A percentile compares a stretch with the other conserved stretches of the same genome.
Conservation (phyloP, 2,797 vertebrate genomes). For the Chiroxiphia lanceolata region DNA sequence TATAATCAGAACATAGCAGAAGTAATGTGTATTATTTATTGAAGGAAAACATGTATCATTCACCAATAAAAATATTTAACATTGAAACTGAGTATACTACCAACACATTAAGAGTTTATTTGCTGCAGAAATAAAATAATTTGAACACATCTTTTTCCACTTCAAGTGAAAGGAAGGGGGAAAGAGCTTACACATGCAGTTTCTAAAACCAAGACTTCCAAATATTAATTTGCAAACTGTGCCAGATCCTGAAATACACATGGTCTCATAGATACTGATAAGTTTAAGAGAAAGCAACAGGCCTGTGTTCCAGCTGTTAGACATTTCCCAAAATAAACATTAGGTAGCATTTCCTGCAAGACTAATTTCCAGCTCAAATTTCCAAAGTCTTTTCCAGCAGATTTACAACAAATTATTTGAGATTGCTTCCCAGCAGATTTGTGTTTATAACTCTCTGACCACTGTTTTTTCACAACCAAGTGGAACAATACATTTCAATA, state of each 20-base stretch:
- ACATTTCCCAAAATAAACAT: slow-evolving; percentile 18
- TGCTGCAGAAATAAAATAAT: neutral
- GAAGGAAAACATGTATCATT: neutral
- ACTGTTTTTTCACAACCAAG: neutral
- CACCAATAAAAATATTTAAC: neutral
- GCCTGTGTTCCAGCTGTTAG: neutral
- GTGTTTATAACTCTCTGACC: neutral
- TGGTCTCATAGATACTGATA: neutral
- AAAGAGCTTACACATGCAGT: neutral
- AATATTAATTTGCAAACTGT: neutral
- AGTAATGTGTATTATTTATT: neutral
- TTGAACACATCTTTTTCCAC: neutral
- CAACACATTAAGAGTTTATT: neutral
- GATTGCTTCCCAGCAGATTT: neutral
- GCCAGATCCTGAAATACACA: neutral
- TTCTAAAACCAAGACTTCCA: neutral
- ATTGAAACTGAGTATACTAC: neutral
- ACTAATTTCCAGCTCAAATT: slow-evolving; percentile 24
- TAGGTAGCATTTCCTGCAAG: slow-evolving; percentile 30
- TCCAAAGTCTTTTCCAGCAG: neutral
- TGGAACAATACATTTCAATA: neutral
- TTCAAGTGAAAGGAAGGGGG: neutral
- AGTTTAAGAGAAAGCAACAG: neutral
- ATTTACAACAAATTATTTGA: neutral
- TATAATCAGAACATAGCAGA: neutral